Percentiles rank a stretch among this genome's conserved stretches.
Conservation (phyloP, 2,888 invertebrate genomes). For the Lysandra coridon region DNA sequence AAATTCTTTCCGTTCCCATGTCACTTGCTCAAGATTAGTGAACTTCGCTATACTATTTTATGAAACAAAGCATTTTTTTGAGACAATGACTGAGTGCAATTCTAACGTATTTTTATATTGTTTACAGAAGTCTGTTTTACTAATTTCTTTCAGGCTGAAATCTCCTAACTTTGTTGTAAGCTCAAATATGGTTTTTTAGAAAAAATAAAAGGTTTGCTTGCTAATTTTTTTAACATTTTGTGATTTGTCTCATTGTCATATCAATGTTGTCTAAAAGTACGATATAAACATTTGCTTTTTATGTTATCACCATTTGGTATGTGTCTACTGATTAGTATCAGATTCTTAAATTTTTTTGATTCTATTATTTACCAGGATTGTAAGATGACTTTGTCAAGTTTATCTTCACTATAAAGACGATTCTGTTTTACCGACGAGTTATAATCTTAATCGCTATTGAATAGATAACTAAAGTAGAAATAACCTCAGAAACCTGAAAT, state of each 20-base stretch:
- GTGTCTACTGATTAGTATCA: background rate
- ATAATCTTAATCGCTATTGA: too few relatives aligned
- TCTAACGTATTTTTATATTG: background rate
- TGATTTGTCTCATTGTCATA: background rate
- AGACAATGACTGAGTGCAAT: conserved; percentile 12
- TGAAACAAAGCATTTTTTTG: background rate
- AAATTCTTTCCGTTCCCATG: background rate
- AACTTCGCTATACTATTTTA: background rate
- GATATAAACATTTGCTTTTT: background rate
- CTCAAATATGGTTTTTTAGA: background rate
- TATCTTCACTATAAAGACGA: too few relatives aligned
- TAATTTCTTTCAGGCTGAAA: background rate
- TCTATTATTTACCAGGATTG: background rate
- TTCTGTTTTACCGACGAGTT: too few relatives aligned
- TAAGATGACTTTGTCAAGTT: background rate
- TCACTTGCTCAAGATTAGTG: background rate
- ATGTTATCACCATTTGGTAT: background rate
- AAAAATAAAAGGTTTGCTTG: background rate
- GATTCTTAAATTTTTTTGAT: background rate
- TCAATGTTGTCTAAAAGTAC: background rate
- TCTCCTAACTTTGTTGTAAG: conserved; percentile 4
- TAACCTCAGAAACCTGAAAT: too few relatives aligned
- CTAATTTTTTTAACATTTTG: background rate
- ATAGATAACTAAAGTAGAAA: too few relatives aligned
- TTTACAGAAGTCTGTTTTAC: conserved; percentile 2